Evolutionary conservation across 2,797 vertebrate genomes (phyloP).

Genomic region (Atherinosoma microstoma): DNA sequence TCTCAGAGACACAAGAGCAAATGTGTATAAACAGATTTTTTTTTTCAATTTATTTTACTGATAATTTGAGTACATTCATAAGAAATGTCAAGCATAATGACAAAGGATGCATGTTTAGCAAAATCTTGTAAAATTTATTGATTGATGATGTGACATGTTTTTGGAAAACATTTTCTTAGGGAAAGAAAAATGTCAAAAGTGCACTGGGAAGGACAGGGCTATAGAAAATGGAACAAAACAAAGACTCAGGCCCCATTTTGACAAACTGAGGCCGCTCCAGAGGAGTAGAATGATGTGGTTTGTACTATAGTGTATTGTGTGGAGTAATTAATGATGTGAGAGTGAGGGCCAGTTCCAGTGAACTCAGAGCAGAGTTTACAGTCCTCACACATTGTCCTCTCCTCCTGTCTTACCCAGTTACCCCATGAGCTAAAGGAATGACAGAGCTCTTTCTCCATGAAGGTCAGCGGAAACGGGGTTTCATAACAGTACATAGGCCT

Average conservation of each 20-base stretch:
- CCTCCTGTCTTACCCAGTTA: background rate
- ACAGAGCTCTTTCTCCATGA: background rate
- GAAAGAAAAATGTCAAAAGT: background rate
- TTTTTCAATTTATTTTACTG: too few species aligned
- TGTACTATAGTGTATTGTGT: background rate
- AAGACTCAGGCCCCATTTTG: background rate
- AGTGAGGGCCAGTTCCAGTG: slow-evolving; percentile 20
- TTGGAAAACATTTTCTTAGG: rapidly evolving
- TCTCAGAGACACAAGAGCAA: background rate
- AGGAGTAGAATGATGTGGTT: slow-evolving; percentile 25
- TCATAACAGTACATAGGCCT: background rate
- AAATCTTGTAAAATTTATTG: background rate
- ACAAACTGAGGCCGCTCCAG: background rate
- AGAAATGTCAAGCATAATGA: too few species aligned
- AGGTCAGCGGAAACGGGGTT: background rate
- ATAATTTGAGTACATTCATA: too few species aligned
- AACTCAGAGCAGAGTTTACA: slow-evolving; percentile 2
- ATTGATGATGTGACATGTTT: background rate
- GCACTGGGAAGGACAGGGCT: background rate
- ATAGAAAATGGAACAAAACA: background rate
- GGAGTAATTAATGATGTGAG: slow-evolving; percentile 42
- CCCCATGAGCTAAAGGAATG: background rate
- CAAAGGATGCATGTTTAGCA: background rate
- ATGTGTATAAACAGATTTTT: too few species aligned
- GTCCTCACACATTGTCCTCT: slow-evolving; percentile 1